Conservation (phyloP, 2,797 vertebrate genomes). For the Pempheris klunzingeri region DNA sequence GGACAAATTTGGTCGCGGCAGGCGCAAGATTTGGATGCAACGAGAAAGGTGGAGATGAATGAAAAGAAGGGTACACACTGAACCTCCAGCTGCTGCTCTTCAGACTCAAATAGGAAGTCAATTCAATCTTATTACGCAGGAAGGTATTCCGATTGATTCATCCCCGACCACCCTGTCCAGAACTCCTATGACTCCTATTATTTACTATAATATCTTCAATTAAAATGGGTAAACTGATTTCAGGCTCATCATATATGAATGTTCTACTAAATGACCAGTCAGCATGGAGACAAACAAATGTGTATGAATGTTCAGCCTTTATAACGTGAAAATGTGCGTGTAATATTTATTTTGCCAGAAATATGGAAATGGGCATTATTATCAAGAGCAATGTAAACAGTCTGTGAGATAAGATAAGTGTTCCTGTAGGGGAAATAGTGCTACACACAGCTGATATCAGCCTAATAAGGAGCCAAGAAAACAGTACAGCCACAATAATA, state of each 20-base stretch:
- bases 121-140: not conserved
- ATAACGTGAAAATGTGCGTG: not conserved
- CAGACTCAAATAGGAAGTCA: not conserved
- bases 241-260: not conserved
- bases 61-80: not conserved
- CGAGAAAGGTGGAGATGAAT: not conserved
- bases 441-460: too few species aligned
- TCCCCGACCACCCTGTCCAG: not conserved
- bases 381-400: not conserved
- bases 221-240: not conserved
- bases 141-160: not conserved
- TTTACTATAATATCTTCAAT: not conserved
- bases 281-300: not conserved
- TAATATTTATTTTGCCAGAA: not conserved
- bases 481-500: too few species aligned
- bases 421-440: too few species aligned
- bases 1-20: conserved; percentile 25
- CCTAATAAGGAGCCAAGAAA: too few species aligned
- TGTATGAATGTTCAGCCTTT: too few species aligned
- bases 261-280: not conserved
- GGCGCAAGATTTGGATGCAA: conserved; percentile 23
- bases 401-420: too few species aligned
- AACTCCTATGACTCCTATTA: too few species aligned
- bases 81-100: too few species aligned
- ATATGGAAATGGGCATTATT: not conserved